phyloP scores from a whole-genome alignment of 2,888 invertebrate species.

The Leucania comma region DNA sequence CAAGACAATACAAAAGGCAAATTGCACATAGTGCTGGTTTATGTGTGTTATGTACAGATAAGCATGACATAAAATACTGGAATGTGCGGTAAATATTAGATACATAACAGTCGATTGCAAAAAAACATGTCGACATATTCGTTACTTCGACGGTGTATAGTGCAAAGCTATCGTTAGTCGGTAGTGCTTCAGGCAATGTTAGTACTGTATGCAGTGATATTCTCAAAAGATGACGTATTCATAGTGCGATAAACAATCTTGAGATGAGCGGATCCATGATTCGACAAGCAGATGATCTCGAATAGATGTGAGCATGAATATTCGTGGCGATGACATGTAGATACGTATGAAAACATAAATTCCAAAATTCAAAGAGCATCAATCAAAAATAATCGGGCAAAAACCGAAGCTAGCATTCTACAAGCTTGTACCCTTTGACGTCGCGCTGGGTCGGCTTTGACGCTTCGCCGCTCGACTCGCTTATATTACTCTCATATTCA shows the following conservation, averaged over 20 bases:
- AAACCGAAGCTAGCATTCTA: constrained; percentile 87
- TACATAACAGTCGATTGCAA: constrained; percentile 44
- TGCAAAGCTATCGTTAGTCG: constrained; percentile 58
- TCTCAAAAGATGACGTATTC: constrained; percentile 46
- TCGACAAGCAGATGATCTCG: constrained; percentile 65
- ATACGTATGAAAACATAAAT: constrained; percentile 64
- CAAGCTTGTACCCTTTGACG: constrained; percentile 89
- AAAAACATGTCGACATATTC: constrained; percentile 39
- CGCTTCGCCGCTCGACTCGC: constrained; percentile 88
- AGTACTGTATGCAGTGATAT: constrained; percentile 54
- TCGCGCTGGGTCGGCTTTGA: constrained; percentile 87
- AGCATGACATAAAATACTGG: constrained; percentile 42
- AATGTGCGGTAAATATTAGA: constrained; percentile 40
- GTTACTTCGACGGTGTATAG: constrained; percentile 32
- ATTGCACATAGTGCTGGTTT: constrained; percentile 38
- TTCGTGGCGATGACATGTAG: constrained; percentile 51
- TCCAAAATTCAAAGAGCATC: constrained; percentile 82
- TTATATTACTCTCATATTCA: constrained; percentile 90
- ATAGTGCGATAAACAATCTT: constrained; percentile 52
- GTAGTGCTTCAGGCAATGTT: constrained; percentile 56
- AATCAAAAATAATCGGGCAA: constrained; percentile 83
- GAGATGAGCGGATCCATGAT: constrained; percentile 52
- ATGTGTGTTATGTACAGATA: constrained; percentile 39
- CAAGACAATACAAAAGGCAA: constrained; percentile 41
- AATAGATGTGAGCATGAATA: constrained; percentile 50